Base-by-base conservation (phyloP, 2,888 invertebrate genomes). In the Athalia circularis region DNA sequence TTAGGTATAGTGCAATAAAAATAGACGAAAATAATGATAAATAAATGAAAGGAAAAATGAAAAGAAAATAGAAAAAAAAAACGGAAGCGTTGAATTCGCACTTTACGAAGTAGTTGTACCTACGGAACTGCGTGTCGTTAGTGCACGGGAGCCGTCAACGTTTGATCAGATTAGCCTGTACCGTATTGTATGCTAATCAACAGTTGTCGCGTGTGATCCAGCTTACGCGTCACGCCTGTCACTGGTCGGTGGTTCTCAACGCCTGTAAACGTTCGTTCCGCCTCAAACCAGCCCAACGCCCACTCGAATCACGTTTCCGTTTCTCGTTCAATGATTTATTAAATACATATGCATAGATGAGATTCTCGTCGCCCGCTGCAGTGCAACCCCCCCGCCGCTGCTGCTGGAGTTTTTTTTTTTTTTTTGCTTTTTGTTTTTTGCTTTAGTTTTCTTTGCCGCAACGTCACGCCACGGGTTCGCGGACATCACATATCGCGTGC, bases 151-250 rank as follows among this genome's bases (percentile, higher is more conserved):
- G 88, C 84, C 85, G 86, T 88, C 86, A 86, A 83, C 86, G 86
- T 83, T 85, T 86, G 86, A 87, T 88, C 87, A 86, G 86, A 88
- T 88, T 88, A 88, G 86, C 84, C 83, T 64, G 50, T 75, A 64
- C 45, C 80, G 85, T 84, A 88, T 88, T 88, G 88, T 88, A 88
- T 88, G 88, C 86, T 88, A 88, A 88, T 88, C 86, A 87, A 86
- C 84, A 84, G 83, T 87, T 85, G 87, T 85, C 86, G 84, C 86
- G 84, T 85, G 84, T 85, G 85, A 87, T 88, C 87, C 83, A 82
- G 84, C 83, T 86, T 84, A 85, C 84, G 84, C 81, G 81, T 85
- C 85, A 85, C 83, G 85, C 84, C 83, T 74, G 79, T 81, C 81
- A 81, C 80, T 29, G 2, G 29, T 74, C 83, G 84, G 81, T 72